Conservation (phyloP, 2,797 vertebrate genomes). For the Sebastolobus altivelis region DNA sequence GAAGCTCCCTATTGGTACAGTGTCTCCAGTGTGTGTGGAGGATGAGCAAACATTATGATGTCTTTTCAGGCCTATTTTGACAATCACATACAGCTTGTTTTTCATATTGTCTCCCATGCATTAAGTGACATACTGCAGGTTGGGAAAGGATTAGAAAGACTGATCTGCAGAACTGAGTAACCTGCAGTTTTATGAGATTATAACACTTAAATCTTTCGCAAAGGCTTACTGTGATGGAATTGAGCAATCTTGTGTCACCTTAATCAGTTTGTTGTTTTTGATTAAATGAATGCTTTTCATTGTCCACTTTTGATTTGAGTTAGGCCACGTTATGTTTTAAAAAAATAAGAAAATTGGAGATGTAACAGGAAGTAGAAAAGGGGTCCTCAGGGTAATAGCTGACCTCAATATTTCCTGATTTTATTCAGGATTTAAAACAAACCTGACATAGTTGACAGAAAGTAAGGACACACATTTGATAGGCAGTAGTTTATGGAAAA, state of each 20-base stretch:
- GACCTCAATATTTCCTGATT: no score
- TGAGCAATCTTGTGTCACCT: neutral
- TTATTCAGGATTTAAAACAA: no score
- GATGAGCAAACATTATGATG: slow-evolving; percentile 8
- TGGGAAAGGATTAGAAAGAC: neutral
- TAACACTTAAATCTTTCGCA: neutral
- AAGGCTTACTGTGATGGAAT: neutral
- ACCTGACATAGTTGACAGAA: accelerated
- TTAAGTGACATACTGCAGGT: neutral
- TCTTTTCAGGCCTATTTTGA: neutral
- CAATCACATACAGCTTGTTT: neutral
- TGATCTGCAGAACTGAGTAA: slow-evolving; percentile 1
- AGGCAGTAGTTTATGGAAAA: neutral
- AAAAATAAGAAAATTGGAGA: neutral
- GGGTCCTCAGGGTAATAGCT: no score
- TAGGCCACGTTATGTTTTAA: neutral
- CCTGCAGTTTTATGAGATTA: slow-evolving; percentile 8
- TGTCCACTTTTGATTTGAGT: neutral
- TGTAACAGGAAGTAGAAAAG: neutral
- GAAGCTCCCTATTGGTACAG: neutral
- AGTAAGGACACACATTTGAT: neutral
- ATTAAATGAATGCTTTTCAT: neutral
- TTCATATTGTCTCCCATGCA: neutral
- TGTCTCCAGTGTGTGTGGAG: neutral
- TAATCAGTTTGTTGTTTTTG: neutral